A percentile compares a stretch with the other conserved stretches of the same genome.
Conservation (phyloP, 1,140 invertebrate genomes). For the Tetramorium parvispinum region DNA sequence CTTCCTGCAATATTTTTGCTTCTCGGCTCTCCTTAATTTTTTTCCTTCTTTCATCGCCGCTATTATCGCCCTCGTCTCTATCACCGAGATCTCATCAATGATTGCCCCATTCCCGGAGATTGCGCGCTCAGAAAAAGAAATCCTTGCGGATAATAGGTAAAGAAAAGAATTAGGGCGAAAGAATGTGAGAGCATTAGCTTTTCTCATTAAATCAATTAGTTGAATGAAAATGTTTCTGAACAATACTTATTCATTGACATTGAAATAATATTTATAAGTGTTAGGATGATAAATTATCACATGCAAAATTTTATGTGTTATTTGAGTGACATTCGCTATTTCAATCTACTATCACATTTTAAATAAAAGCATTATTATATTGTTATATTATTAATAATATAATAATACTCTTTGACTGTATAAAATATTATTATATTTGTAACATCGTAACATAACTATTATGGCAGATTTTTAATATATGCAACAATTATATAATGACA, state of each 20-base stretch:
- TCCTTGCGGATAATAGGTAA: not conserved
- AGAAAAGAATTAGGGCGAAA: not conserved
- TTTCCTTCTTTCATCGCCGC: slow-evolving; percentile 48
- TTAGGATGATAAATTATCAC: not conserved
- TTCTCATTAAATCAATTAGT: not conserved
- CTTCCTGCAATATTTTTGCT: slow-evolving; percentile 55
- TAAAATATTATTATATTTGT: not conserved
- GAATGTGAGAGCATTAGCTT: not conserved
- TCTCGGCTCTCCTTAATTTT: slow-evolving; percentile 40
- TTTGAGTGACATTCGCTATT: not conserved
- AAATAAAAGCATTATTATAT: no score
- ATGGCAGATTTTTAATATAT: not conserved
- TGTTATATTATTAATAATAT: not conserved
- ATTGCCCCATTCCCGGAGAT: slow-evolving; percentile 9
- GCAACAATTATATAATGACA: not conserved
- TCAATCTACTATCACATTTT: not conserved
- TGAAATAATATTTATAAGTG: not conserved
- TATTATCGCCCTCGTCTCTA: slow-evolving; percentile 50
- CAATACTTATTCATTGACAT: not conserved
- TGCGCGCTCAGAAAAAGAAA: slow-evolving; percentile 14
- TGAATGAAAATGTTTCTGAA: not conserved
- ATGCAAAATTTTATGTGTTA: not conserved
- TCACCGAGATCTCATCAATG: slow-evolving; percentile 24
- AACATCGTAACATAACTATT: not conserved
- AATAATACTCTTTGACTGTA: not conserved